phyloP scores from a whole-genome alignment of 1,140 invertebrate species.

The Magallana gigas region DNA sequence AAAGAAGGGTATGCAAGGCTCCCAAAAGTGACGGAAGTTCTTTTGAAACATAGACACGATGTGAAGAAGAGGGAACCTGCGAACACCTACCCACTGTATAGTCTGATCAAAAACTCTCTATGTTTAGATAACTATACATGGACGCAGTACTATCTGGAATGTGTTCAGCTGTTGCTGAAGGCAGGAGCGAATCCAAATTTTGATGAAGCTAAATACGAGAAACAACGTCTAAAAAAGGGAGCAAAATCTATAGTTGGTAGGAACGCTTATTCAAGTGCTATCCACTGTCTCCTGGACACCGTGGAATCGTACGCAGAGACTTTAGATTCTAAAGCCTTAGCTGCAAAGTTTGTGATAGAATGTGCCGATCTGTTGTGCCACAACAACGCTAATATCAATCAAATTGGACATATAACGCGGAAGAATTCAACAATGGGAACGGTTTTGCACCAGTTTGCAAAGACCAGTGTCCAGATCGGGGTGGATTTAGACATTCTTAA shows the following conservation, averaged over 20 bases:
- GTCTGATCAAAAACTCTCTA: constrained; percentile 65
- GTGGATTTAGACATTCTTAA: constrained; percentile 63
- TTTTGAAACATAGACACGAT: constrained; percentile 65
- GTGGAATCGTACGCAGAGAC: constrained; percentile 62
- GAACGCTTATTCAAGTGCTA: constrained; percentile 64
- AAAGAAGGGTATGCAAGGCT: constrained; percentile 60
- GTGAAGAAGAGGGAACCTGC: constrained; percentile 61
- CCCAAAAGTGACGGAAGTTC: constrained; percentile 66
- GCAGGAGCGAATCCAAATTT: constrained; percentile 69
- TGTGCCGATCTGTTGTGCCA: constrained; percentile 64
- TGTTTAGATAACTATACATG: constrained; percentile 67
- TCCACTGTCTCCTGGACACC: constrained; percentile 69
- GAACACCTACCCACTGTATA: constrained; percentile 72
- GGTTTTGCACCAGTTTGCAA: constrained; percentile 69
- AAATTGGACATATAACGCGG: constrained; percentile 59
- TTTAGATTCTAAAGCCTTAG: constrained; percentile 64
- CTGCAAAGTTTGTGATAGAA: constrained; percentile 65
- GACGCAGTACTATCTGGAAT: constrained; percentile 67
- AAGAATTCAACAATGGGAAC: constrained; percentile 59
- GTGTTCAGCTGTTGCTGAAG: constrained; percentile 63
- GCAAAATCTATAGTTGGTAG: constrained; percentile 62
- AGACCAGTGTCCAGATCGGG: constrained; percentile 66
- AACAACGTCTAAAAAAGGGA: constrained; percentile 52
- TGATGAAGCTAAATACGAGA: constrained; percentile 65
- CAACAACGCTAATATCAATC: constrained; percentile 56